A percentile compares a stretch with the other conserved stretches of the same genome.
These are phyloP conservation scores for Gyrodactylus bullatarudis DNA, from an alignment of 1,140 invertebrate genomes.

Conservation along the genomic window DNA sequence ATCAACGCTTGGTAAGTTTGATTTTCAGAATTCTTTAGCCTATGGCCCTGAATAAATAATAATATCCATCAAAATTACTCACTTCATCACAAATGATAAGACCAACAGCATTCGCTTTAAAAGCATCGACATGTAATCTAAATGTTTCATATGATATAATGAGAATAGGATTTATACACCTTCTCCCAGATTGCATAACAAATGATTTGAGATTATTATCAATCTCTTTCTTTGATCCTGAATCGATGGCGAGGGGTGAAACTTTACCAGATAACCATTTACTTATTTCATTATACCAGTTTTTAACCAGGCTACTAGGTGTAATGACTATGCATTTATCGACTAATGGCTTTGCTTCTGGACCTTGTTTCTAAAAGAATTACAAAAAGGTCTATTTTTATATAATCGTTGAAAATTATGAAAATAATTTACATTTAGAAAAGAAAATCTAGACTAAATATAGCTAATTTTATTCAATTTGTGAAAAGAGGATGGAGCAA, in stretches of 20 bases:
- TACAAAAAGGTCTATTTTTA: too few relatives aligned
- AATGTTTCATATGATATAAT: constrained; percentile 98
- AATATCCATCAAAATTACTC: constrained; percentile 7
- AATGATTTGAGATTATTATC: constrained; percentile 37
- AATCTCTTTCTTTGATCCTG: constrained; percentile 51
- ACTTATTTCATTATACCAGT: constrained; percentile 90
- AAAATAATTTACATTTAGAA: too few relatives aligned
- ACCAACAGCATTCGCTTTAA: constrained; percentile 62
- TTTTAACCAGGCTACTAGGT: constrained; percentile 78
- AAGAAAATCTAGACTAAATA: too few relatives aligned
- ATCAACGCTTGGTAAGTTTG: constrained; percentile 79
- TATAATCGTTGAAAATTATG: too few relatives aligned
- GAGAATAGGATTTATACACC: constrained; percentile 42
- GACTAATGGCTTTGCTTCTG: constrained; percentile 36
- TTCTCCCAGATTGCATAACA: constrained; percentile 21
- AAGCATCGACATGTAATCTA: constrained; percentile 34
- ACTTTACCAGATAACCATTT: constrained; percentile 69
- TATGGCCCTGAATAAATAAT: constrained; percentile 33
- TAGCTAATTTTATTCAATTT: too few relatives aligned
- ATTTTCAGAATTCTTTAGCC: constrained; percentile 87
- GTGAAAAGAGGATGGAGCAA: too few relatives aligned
- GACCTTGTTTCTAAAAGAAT: constrained; percentile 21
- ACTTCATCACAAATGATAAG: constrained; percentile 83
- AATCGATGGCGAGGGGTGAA: constrained; percentile 52
- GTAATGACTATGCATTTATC: constrained; percentile 71